Evolutionary conservation across 2,888 invertebrate species (phyloP), one percentile per base, ranked within the genome.

Genomic region (Drosophila cracens): DNA sequence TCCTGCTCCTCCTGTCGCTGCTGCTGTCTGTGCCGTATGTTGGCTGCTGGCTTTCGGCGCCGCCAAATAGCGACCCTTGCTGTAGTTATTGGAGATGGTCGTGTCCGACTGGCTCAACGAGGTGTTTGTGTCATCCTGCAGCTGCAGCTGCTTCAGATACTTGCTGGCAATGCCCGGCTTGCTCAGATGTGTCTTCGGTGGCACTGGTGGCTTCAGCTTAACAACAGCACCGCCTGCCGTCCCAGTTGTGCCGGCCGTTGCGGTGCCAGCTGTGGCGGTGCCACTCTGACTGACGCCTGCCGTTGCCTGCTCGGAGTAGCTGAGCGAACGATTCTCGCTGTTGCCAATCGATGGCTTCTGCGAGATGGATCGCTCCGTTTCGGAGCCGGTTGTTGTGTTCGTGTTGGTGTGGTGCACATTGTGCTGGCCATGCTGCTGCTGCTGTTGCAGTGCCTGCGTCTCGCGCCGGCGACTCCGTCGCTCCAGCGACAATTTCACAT

Each of bases 361-460:
- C 0, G 96, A 96, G 74, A 96, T 95, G 0, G 97, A 97, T 75
- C 95, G 95, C 81, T 97, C 97, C 0, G 97, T 97, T 91, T 97
- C 97, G 0, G 97, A 97, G 1, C 96, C 96, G 0, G 96, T 96
- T 0, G 95, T 95, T 87, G 94, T 94, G 62, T 95, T 95, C n/a
- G 96, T 96, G 38, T 74, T 76, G 0, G 95, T 94, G 18, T 67
- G 62, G 7, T 70, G 53, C 10, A 51, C 48, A n/a, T 74, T 70
- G 2, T 49, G 51, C 5, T 31, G 60, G 61, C 81, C 81, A 59
- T 91, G 92, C 51, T 92, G 91, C 11, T 89, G 91, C 11, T 89
- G 92, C 52, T 92, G 91, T 7, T 89, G 87, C 36, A 88, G 36
- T 0, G 91, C 92, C 76, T 93, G 93, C 91, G 95, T 95, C 81